Conservation (phyloP, 2,888 invertebrate genomes). For the Meghimatium bilineatum region DNA sequence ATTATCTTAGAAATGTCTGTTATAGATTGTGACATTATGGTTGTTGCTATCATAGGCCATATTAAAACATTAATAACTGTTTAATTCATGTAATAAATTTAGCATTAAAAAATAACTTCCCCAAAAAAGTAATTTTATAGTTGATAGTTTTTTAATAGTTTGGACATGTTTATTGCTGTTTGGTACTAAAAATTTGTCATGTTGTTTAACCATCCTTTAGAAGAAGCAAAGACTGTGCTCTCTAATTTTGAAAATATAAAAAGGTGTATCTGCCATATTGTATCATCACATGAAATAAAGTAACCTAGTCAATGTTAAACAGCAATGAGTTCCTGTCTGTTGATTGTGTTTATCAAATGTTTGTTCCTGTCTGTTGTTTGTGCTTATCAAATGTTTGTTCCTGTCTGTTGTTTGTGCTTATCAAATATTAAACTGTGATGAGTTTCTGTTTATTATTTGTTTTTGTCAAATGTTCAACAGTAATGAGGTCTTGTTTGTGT, state of each 20-base stretch:
- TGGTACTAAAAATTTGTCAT: too few relatives aligned
- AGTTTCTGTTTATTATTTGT: too few relatives aligned
- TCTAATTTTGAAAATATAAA: background rate
- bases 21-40: too few relatives aligned
- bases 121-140: background rate
- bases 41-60: too few relatives aligned
- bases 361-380: background rate
- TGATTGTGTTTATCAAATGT: background rate
- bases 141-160: background rate
- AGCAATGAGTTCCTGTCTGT: background rate
- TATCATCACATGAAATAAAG: slow-evolving; percentile 33
- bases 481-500: background rate
- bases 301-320: slow-evolving; percentile 7
- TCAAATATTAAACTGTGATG: too few relatives aligned
- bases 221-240: background rate
- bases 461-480: too few relatives aligned
- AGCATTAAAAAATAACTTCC: too few relatives aligned
- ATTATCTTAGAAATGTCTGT: too few relatives aligned
- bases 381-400: too few relatives aligned
- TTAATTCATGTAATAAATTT: too few relatives aligned
- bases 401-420: background rate
- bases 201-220: background rate
- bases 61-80: too few relatives aligned
- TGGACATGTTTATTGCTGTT: background rate
- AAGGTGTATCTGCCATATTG: slow-evolving; percentile 10